A percentile compares a stretch with the other conserved stretches of the same genome.
Conservation (phyloP, 2,888 invertebrate genomes). For the Lithophane leautieri region DNA sequence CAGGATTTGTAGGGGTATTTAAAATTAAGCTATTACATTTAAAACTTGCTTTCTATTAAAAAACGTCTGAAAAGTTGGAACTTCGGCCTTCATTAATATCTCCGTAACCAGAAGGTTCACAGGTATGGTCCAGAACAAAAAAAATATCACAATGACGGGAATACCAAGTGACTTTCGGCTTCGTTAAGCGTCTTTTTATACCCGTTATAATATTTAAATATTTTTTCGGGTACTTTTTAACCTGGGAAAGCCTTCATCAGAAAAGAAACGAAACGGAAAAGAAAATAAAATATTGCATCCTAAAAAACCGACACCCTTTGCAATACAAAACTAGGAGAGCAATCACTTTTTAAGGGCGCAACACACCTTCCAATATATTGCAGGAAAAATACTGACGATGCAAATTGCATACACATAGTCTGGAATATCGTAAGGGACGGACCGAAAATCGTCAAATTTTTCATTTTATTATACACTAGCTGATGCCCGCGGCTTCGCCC, state of each 20-base stretch:
- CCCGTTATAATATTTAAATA: no score
- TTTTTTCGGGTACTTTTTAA: background rate
- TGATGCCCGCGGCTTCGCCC: no score
- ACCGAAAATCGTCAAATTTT: constrained; percentile 24
- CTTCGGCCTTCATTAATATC: no score
- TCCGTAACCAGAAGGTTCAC: no score
- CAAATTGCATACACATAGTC: constrained; percentile 60
- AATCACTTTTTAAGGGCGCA: constrained; percentile 43
- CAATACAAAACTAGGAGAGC: constrained; percentile 23
- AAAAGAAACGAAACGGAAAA: constrained; percentile 7
- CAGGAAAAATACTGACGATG: constrained; percentile 57
- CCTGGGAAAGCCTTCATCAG: background rate
- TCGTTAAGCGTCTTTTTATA: no score
- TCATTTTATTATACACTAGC: constrained; percentile 18
- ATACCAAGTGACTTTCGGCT: no score
- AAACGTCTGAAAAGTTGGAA: no score
- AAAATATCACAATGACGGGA: no score
- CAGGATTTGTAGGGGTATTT: no score
- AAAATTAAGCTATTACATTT: no score
- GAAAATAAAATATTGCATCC: constrained; percentile 16
- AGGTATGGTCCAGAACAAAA: no score
- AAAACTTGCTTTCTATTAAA: no score
- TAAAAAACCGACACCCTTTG: constrained; percentile 21
- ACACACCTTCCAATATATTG: constrained; percentile 49
- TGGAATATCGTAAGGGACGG: constrained; percentile 42